These are phyloP conservation scores for Spinus pinus DNA, from an alignment of 2,797 vertebrate genomes.

Conservation along the genomic window DNA sequence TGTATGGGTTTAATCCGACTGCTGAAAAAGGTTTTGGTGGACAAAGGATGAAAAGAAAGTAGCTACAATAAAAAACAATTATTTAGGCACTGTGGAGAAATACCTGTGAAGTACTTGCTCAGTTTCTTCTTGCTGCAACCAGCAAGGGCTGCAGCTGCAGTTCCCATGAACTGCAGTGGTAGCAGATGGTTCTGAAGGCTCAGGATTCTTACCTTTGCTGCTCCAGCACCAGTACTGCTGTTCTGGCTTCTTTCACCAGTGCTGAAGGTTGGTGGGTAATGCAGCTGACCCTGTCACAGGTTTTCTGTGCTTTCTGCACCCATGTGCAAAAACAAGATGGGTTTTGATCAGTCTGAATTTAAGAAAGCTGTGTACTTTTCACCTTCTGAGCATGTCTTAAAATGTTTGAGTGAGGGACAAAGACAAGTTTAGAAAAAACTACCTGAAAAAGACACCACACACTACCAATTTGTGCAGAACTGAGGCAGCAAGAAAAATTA, in stretches of 20 bases:
- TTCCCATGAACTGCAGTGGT: accelerated
- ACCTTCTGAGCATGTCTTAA: background rate
- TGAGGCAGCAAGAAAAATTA: background rate
- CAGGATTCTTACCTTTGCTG: background rate
- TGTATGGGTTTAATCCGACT: background rate
- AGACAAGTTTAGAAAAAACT: background rate
- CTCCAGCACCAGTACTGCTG: too few species aligned
- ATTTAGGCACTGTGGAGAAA: background rate
- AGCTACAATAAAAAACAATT: background rate
- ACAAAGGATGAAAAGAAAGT: background rate
- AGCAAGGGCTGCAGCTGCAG: background rate
- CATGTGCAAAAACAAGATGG: background rate
- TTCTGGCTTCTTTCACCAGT: background rate
- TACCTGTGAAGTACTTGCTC: background rate
- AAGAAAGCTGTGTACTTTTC: background rate
- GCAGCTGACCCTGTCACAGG: background rate
- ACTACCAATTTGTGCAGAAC: background rate
- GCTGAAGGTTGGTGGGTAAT: background rate
- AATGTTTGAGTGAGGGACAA: background rate
- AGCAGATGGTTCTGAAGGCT: background rate
- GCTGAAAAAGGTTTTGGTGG: background rate
- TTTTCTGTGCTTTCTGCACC: background rate
- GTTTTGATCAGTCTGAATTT: background rate
- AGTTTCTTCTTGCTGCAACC: background rate
- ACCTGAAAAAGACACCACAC: background rate